Percentiles rank a stretch among this genome's conserved stretches.
Evolutionary conservation across 2,797 vertebrate species (phyloP).

Genomic region (Mergus octosetaceus): DNA sequence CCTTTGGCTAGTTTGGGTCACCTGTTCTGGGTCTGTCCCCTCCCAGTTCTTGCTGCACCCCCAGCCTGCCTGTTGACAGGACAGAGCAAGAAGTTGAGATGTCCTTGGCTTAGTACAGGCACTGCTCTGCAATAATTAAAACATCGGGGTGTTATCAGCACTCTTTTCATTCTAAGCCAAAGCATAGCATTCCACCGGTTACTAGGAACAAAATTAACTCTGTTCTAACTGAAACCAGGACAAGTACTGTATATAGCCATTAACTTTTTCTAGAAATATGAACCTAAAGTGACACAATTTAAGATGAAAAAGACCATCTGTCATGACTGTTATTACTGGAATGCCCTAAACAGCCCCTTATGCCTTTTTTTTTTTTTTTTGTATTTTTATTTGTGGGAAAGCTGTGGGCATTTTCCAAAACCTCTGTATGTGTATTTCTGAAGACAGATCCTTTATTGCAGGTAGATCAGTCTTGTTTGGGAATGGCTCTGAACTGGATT

Average conservation of each 20-base stretch:
- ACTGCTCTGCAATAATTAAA: no score
- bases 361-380: not conserved
- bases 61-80: no score
- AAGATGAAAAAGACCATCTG: not conserved
- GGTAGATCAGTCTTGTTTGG: not conserved
- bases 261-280: not conserved
- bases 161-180: no score
- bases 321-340: not conserved
- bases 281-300: not conserved
- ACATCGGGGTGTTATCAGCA: no score
- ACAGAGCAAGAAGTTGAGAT: no score
- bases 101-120: no score
- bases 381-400: not conserved
- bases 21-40: no score
- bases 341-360: not conserved
- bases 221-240: no score
- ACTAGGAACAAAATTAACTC: no score
- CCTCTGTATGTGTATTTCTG: rapidly evolving
- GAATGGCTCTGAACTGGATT: not conserved
- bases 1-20: no score
- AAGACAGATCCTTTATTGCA: not conserved
- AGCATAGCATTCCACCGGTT: no score
- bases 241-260: not conserved
- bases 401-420: not conserved
- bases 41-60: no score